Conservation (phyloP, 2,888 invertebrate genomes). For the Corythucha ciliata region DNA sequence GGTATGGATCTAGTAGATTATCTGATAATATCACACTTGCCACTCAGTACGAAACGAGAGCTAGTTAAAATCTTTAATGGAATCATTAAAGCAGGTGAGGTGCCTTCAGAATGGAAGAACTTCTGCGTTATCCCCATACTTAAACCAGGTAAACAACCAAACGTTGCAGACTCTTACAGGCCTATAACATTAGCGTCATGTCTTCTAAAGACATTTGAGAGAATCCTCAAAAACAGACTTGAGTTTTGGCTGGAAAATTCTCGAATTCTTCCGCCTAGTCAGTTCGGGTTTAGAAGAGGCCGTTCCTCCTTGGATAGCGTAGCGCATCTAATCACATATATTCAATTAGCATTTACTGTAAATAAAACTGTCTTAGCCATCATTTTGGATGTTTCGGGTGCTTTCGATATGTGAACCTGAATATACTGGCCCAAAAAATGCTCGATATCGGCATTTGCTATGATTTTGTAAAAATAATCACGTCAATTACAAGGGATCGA, state of each 20-base stretch:
- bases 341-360: no score
- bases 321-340: no score
- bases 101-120: slow-evolving; percentile 17
- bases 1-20: slow-evolving; percentile 21
- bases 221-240: slow-evolving; percentile 18
- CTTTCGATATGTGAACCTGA: no score
- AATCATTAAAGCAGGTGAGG: neutral
- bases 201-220: slow-evolving; percentile 22
- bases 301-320: slow-evolving; percentile 19
- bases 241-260: slow-evolving; percentile 24
- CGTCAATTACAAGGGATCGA: no score
- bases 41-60: no score
- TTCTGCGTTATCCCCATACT: slow-evolving; percentile 14
- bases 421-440: no score
- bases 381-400: no score
- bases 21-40: slow-evolving; percentile 16
- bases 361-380: no score
- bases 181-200: slow-evolving; percentile 25
- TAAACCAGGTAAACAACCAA: slow-evolving; percentile 21
- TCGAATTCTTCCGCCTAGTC: slow-evolving; percentile 15
- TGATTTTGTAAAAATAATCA: no score
- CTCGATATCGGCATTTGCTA: no score
- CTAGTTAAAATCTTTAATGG: no score
- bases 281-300: slow-evolving; percentile 22
- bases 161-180: slow-evolving; percentile 20